Conservation (phyloP, 1,140 invertebrate genomes). For the Spodoptera frugiperda region DNA sequence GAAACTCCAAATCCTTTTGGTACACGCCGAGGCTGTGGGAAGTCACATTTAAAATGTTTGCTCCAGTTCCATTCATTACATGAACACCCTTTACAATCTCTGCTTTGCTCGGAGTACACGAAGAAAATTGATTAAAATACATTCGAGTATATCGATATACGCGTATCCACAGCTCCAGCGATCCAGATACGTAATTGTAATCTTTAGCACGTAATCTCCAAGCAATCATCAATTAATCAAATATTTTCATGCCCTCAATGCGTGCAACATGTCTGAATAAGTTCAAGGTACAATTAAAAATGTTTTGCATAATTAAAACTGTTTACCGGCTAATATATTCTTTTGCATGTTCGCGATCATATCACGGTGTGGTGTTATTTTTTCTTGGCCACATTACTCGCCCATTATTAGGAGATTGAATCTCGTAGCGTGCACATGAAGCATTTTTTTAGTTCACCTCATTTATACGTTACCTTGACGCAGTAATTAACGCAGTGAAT, state of each 20-base stretch:
- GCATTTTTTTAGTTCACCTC: constrained; percentile 63
- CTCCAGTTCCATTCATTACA: constrained; percentile 26
- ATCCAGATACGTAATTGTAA: constrained; percentile 14
- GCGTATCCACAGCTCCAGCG: background rate
- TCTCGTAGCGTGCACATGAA: constrained; percentile 73
- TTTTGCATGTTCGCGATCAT: constrained; percentile 68
- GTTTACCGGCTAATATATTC: constrained; percentile 68
- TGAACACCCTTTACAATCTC: background rate
- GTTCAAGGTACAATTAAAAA: constrained; percentile 69
- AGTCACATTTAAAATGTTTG: constrained; percentile 38
- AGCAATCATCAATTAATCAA: constrained; percentile 38
- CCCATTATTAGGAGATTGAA: constrained; percentile 73
- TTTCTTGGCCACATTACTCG: constrained; percentile 56
- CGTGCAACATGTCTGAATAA: constrained; percentile 57
- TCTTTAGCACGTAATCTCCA: constrained; percentile 8
- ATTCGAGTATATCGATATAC: background rate
- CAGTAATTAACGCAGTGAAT: constrained; percentile 67
- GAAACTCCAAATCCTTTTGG: constrained; percentile 43
- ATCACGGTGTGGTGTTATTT: constrained; percentile 63
- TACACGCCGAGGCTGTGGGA: constrained; percentile 22
- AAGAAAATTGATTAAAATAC: background rate
- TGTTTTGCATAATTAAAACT: constrained; percentile 70
- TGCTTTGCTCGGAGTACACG: background rate
- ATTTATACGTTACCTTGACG: constrained; percentile 61
- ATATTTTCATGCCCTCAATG: constrained; percentile 40